Evolutionary conservation across 1,140 invertebrate species (phyloP), one percentile per base, ranked within the genome.

Genomic region (Armadillidium nasatum): DNA sequence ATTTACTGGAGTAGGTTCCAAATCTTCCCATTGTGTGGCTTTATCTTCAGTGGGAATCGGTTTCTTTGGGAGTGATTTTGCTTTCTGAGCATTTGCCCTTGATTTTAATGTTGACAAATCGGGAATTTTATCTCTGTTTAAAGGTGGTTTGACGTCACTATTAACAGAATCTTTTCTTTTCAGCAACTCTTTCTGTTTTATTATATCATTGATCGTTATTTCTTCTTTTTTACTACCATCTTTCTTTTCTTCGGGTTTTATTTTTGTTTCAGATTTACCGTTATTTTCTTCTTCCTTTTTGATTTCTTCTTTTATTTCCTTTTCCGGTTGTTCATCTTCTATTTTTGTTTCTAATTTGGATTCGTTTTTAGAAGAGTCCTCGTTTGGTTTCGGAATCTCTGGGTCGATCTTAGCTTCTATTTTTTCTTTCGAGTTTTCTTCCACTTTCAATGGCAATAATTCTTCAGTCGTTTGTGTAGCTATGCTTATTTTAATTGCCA

Each of bases 351-450:
- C 46, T 75, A 15, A 72, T 60, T 13, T 44, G 7, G 43, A 22
- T 15, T 68, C 66, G 10, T 68, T 68, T 3, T 33, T 33, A 33
- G 33, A 3, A 1, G 66, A 68, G 21, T 68, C 66, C 72, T 73
- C 15, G 6, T 50, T 50, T 15, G 33, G 33, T 6, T 33, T 33
- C 33, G 33, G 6, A 3, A 33, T 33, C 6, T 33, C 33, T 33
- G 60, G 54, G n/a, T 69, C 72, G 0, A 76, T 66, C 33, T 68
- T 72, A 0, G 73, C 68, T 11, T 72, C 73, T 23, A 71, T 21
- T 21, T 54, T 77, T 60, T 77, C 76, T 44, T 74, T 77, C 9
- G 54, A 45, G 22, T 74, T 70, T 19, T 77, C 74, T 44, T 44
- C 74, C 23, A 60, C 67, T 44, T n/a, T 75, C 66, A 19, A 60